Evolutionary conservation across 2,888 invertebrate species (phyloP), one percentile per base, ranked within the genome.

Genomic region (Polyploca ridens): DNA sequence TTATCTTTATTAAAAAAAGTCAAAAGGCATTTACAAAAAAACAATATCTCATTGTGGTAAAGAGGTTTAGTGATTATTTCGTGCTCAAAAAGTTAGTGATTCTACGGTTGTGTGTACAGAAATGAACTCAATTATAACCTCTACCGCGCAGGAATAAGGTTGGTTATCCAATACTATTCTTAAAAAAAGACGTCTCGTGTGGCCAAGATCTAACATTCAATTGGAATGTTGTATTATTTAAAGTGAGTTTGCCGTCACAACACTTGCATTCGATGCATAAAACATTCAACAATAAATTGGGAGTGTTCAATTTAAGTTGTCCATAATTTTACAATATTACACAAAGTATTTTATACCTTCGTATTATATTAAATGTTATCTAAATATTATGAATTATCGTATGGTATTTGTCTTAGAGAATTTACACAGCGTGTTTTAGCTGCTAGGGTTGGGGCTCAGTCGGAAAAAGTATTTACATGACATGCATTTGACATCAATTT

Each of bases 301-400:
- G 76, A 80, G 72, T 79, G 79, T 82, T 79, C 72, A 75, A 35
- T 69, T 64, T 64, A 74, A 71, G 72, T 69, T 73, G 70, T 73
- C 69, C 72, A 71, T 74, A 73, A 49, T 64, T 70, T 54, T 54
- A 54, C 10, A 67, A 67, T 65, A 63, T 68, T 70, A 77, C 71
- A 76, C 73, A 72, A 77, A 79, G 75, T 81, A 79, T 77, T 75
- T 72, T 71, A 76, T 77, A 74, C 66, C 71, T 74, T 71, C 71
- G 63, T 73, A 72, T 66, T 73, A 70, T 68, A 68, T 69, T 65
- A 63, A 64, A 62, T 61, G 66, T 74, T 71, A 71, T 67, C 66
- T 69, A 67, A 19, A 49, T 49, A 14, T 8, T 54, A 19, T 13
- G 5, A 13, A 19, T 54, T 19, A 54, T 6, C 16, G 49, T 19